Conservation (phyloP, 2,888 invertebrate genomes). For the Eudasyphora cyanicolor region DNA sequence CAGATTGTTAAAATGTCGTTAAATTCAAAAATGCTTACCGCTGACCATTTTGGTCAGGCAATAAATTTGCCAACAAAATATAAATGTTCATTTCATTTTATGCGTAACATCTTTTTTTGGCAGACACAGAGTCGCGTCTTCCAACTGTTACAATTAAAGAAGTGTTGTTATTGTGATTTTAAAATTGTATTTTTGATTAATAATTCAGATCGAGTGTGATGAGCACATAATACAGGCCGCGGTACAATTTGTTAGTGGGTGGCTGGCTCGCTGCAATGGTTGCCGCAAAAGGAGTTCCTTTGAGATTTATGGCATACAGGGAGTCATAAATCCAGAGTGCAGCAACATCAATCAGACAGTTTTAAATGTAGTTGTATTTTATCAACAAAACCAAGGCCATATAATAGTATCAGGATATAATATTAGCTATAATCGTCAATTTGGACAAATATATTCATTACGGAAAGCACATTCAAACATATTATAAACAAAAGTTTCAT, state of each 20-base stretch:
- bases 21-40: slow-evolving; percentile 1
- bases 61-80: neutral
- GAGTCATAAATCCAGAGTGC: neutral
- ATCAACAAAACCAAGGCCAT: too few species aligned
- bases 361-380: too few species aligned
- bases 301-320: neutral
- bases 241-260: neutral
- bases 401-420: too few species aligned
- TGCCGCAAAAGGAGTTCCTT: neutral
- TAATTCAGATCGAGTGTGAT: neutral
- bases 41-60: neutral
- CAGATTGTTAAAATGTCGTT: neutral
- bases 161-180: neutral
- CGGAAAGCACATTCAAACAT: too few species aligned
- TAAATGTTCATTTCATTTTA: neutral
- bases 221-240: neutral
- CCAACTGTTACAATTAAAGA: slow-evolving; percentile 1
- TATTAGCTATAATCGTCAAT: too few species aligned
- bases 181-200: neutral
- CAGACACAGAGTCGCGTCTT: neutral
- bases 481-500: too few species aligned
- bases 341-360: neutral
- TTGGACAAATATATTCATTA: too few species aligned
- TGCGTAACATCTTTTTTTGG: neutral
- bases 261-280: neutral